These are phyloP conservation scores for Sweltsa coloradensis DNA, from an alignment of 1,140 invertebrate genomes.

Conservation along the genomic window DNA sequence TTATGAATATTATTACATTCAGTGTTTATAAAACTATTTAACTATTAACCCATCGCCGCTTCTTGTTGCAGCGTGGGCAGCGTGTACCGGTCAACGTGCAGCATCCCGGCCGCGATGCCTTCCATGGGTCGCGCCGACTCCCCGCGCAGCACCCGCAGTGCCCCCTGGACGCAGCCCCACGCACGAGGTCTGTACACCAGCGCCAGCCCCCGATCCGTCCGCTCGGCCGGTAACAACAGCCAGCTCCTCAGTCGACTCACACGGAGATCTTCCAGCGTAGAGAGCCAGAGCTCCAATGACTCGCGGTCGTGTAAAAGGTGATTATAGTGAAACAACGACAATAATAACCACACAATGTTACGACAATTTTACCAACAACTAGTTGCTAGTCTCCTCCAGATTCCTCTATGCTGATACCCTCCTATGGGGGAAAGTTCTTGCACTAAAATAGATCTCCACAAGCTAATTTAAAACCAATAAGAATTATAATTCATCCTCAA, in stretches of 20 bases:
- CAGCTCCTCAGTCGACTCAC: slow-evolving; percentile 36
- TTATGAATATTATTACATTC: too few species aligned
- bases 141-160: slow-evolving; percentile 67
- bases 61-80: slow-evolving; percentile 29
- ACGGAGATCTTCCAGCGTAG: slow-evolving; percentile 46
- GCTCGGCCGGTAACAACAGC: slow-evolving; percentile 39
- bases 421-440: background rate
- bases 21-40: slow-evolving; percentile 1
- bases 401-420: background rate
- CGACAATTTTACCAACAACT: background rate
- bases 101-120: slow-evolving; percentile 30
- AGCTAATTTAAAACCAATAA: background rate
- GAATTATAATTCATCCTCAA: too few species aligned
- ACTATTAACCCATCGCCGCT: background rate
- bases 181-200: slow-evolving; percentile 58
- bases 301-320: slow-evolving; percentile 53
- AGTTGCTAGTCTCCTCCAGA: background rate
- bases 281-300: slow-evolving; percentile 75
- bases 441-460: background rate
- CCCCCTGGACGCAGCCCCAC: slow-evolving; percentile 55
- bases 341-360: background rate
- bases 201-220: slow-evolving; percentile 48
- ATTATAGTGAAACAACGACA: slow-evolving; percentile 5
- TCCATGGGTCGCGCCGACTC: slow-evolving; percentile 41
- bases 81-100: slow-evolving; percentile 35